These are phyloP conservation scores for Mimachlamys varia DNA, from an alignment of 2,888 invertebrate species.

Conservation along the genomic window DNA sequence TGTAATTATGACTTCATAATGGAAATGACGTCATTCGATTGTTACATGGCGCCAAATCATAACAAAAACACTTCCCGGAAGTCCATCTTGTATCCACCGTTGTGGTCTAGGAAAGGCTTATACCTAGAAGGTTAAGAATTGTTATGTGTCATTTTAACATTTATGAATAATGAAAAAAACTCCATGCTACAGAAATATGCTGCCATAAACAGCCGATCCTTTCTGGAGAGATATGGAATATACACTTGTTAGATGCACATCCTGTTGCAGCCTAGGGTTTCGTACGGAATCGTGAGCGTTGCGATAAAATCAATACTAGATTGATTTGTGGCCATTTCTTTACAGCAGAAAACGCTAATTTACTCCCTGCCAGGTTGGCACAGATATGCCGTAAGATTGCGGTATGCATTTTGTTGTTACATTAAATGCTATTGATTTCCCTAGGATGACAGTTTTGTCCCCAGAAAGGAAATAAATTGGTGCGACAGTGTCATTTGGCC, in stretches of 20 bases:
- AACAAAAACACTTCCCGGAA: too few relatives aligned
- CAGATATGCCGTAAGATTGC: background rate
- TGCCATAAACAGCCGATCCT: background rate
- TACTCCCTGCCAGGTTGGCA: background rate
- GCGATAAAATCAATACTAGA: background rate
- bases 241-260: background rate
- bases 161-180: too few relatives aligned
- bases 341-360: background rate
- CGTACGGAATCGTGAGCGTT: background rate
- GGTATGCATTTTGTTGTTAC: background rate
- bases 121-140: too few relatives aligned
- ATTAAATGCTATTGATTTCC: slow-evolving; percentile 3
- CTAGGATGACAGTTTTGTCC: background rate
- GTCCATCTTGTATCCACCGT: too few relatives aligned
- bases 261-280: background rate
- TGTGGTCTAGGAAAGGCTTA: too few relatives aligned
- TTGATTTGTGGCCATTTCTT: background rate
- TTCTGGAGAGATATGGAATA: background rate
- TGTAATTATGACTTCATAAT: too few relatives aligned
- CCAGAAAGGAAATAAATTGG: background rate
- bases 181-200: too few relatives aligned
- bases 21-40: too few relatives aligned
- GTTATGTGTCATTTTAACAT: too few relatives aligned
- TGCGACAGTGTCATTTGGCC: background rate
- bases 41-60: too few relatives aligned